Percentiles rank a stretch among this genome's conserved stretches.
Conservation (phyloP, 2,113 vertebrate species). For the Capreolus pygargus region DNA sequence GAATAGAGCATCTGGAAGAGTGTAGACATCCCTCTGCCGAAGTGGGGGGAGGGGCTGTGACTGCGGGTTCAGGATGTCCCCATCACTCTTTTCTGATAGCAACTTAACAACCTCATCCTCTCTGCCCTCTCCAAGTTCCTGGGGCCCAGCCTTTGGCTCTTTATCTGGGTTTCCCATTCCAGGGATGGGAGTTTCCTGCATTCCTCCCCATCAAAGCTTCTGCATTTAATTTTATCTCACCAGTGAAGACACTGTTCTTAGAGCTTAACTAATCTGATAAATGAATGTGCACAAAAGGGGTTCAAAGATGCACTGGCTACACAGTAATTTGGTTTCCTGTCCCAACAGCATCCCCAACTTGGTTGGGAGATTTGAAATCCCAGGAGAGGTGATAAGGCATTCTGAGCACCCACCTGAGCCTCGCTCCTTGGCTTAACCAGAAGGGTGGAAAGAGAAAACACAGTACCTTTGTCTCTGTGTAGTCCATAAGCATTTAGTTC, state of each 20-base stretch:
- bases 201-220: not conserved
- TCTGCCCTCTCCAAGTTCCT: not conserved
- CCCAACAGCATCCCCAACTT: not conserved
- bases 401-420: not conserved
- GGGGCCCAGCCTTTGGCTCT: not conserved
- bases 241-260: not conserved
- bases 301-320: not conserved
- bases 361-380: not conserved
- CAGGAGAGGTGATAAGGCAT: not conserved
- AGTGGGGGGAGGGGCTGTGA: accelerated
- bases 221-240: not conserved
- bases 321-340: not conserved
- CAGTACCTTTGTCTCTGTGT: accelerated
- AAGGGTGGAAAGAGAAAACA: not conserved
- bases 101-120: too few relatives aligned
- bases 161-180: not conserved
- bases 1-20: not conserved
- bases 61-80: too few relatives aligned
- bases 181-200: not conserved
- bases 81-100: not conserved
- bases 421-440: not conserved
- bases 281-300: too few relatives aligned
- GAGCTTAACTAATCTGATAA: not conserved
- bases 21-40: not conserved
- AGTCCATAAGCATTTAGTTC: not conserved